These are phyloP conservation scores for Oryzias curvinotus DNA, from an alignment of 2,113 vertebrate species.

Conservation along the genomic window DNA sequence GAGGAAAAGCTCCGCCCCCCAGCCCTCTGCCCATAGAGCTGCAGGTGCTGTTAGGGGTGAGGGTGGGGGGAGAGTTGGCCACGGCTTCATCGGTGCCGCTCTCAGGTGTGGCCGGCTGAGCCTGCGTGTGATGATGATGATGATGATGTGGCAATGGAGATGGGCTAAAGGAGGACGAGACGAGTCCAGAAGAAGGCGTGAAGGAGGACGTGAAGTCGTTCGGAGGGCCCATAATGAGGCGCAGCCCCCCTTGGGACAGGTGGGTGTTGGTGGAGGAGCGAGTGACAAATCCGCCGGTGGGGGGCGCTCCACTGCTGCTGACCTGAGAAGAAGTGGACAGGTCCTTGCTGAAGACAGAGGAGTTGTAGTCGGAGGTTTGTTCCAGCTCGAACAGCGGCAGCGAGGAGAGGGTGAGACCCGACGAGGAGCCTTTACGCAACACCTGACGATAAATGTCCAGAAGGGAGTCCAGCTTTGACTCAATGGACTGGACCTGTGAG, in stretches of 20 bases:
- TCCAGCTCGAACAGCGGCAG: conserved; percentile 91
- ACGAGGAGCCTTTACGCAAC: conserved; percentile 88
- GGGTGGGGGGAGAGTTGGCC: conserved; percentile 73
- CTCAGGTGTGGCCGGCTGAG: conserved; percentile 80
- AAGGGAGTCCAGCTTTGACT: conserved; percentile 93
- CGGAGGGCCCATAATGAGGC: conserved; percentile 88
- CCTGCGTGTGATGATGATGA: conserved; percentile 80
- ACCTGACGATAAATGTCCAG: conserved; percentile 95
- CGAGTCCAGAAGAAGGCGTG: conserved; percentile 77
- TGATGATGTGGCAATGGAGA: conserved; percentile 73
- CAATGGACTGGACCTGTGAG: conserved; percentile 92
- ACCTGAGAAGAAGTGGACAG: conserved; percentile 84
- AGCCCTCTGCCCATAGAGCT: conserved; percentile 32
- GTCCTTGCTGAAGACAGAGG: conserved; percentile 87
- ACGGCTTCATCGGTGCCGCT: conserved; percentile 72
- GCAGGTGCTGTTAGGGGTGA: conserved; percentile 72
- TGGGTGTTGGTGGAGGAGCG: conserved; percentile 87
- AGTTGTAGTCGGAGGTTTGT: conserved; percentile 92
- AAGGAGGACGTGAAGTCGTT: conserved; percentile 84
- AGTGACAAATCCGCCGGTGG: conserved; percentile 75
- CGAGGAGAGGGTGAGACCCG: conserved; percentile 87
- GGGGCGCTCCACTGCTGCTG: conserved; percentile 58
- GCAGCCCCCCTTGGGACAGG: conserved; percentile 86
- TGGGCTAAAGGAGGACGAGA: conserved; percentile 82
- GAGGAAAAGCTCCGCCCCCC: conserved; percentile 60